phyloP scores from a whole-genome alignment of 2,888 invertebrate species.

The Heliconius erato region DNA sequence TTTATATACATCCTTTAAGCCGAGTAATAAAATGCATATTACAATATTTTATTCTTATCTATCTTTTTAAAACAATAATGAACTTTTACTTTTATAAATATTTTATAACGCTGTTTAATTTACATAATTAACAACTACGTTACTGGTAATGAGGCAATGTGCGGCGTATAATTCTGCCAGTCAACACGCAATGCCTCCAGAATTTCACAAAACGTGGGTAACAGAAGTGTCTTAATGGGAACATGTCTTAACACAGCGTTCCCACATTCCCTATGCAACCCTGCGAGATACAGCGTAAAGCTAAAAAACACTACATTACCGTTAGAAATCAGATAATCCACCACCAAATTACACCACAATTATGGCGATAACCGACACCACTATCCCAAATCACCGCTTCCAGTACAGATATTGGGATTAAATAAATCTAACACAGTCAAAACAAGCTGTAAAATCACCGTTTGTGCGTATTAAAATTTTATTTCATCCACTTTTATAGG shows the following conservation, averaged over 20 bases:
- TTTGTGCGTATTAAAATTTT: conserved; percentile 45
- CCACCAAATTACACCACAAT: not conserved
- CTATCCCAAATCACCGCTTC: not conserved
- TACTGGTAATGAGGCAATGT: not conserved
- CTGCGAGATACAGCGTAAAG: not conserved
- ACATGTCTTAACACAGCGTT: not conserved
- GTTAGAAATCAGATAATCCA: not conserved
- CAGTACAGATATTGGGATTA: conserved; percentile 27
- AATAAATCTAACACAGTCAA: conserved; percentile 40
- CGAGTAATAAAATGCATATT: not conserved
- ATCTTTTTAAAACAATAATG: too few relatives aligned
- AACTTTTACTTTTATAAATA: not conserved
- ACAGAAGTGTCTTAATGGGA: not conserved
- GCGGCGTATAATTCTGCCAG: not conserved
- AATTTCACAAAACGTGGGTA: not conserved
- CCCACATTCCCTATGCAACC: not conserved
- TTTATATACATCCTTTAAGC: not conserved
- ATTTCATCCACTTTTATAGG: conserved; percentile 44
- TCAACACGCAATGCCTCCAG: not conserved
- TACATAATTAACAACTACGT: too few relatives aligned
- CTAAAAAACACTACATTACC: not conserved
- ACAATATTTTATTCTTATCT: not conserved
- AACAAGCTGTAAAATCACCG: conserved; percentile 44
- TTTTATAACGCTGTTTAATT: too few relatives aligned
- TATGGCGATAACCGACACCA: not conserved